These are phyloP conservation scores for Etheostoma cragini DNA, from an alignment of 2,113 vertebrate species.

Conservation along the genomic window DNA sequence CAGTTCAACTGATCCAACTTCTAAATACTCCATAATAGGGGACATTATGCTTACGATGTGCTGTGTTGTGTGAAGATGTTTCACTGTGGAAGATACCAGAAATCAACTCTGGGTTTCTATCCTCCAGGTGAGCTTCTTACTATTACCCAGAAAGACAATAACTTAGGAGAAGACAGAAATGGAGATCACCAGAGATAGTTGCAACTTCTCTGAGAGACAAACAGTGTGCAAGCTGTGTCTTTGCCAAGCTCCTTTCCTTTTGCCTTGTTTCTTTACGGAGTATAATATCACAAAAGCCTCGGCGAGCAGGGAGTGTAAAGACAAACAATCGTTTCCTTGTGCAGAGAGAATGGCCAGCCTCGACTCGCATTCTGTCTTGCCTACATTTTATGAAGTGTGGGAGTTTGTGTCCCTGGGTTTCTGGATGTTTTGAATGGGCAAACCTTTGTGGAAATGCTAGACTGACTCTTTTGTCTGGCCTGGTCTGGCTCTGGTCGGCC, in stretches of 20 bases:
- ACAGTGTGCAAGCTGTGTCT: constrained; percentile 13
- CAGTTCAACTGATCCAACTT: not conserved
- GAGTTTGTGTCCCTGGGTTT: constrained; percentile 72
- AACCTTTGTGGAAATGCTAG: constrained; percentile 59
- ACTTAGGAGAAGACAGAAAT: constrained; percentile 1
- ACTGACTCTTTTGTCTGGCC: constrained; percentile 68
- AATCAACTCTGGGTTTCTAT: not conserved
- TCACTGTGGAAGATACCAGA: constrained; percentile 15
- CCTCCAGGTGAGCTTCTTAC: constrained; percentile 39
- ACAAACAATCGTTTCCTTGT: constrained; percentile 82
- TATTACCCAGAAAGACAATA: not conserved
- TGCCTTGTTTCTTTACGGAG: constrained; percentile 46
- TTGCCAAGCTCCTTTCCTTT: constrained; percentile 49
- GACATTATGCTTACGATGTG: not conserved
- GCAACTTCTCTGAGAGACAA: constrained; percentile 41
- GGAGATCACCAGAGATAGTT: constrained; percentile 19
- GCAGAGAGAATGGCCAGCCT: constrained; percentile 58
- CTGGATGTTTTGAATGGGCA: constrained; percentile 72
- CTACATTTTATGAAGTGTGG: constrained; percentile 80
- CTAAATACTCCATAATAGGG: not conserved
- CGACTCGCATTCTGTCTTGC: constrained; percentile 62
- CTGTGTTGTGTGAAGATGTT: not conserved
- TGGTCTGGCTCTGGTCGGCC: constrained; percentile 58
- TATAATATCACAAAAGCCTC: constrained; percentile 52
- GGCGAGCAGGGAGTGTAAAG: constrained; percentile 47